phyloP scores from a whole-genome alignment of 2,113 vertebrate genomes.

The Fregetta grallaria region DNA sequence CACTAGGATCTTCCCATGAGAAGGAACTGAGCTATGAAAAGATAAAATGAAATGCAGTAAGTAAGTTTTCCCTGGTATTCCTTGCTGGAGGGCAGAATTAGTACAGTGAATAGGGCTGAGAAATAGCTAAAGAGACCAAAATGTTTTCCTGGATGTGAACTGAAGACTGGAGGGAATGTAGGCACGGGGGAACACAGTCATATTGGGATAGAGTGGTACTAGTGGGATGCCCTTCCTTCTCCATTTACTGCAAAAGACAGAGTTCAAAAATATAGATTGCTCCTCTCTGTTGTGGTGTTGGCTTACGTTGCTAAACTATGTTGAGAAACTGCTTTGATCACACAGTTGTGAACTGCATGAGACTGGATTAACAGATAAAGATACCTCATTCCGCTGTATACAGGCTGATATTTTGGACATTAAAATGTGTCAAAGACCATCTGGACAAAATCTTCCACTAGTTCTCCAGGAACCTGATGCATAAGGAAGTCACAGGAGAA shows the following conservation, averaged over 20 bases:
- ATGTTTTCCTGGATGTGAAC: background rate
- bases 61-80: background rate
- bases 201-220: background rate
- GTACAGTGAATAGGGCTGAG: background rate
- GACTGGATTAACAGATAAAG: background rate
- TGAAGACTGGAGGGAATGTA: background rate
- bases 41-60: background rate
- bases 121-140: background rate
- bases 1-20: background rate
- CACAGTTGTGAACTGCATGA: background rate
- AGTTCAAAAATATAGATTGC: background rate
- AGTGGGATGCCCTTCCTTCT: background rate
- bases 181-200: fast-evolving
- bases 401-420: background rate
- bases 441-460: background rate
- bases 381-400: background rate
- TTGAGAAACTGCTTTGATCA: background rate
- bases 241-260: background rate
- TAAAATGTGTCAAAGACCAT: background rate
- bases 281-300: background rate
- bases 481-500: background rate
- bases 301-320: background rate
- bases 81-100: background rate
- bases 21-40: background rate
- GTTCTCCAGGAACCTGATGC: background rate